Evolutionary conservation across 2,113 vertebrate species (phyloP), one percentile per base, ranked within the genome.

Genomic region (Myodes glareolus): DNA sequence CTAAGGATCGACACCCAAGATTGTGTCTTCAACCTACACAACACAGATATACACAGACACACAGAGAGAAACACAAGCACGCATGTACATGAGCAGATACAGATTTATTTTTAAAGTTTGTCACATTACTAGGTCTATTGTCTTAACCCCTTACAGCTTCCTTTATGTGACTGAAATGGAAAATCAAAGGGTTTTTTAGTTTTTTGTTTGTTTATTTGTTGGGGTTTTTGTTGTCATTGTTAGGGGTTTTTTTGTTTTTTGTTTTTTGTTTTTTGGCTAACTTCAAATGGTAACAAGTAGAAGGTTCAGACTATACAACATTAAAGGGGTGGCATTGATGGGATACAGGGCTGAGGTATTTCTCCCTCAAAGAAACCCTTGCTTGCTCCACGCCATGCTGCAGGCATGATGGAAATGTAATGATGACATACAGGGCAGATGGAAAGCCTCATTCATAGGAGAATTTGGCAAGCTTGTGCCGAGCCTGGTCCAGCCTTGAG

Each of bases 401-500:
- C 31, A 36, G 21, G n/a, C n/a, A n/a, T n/a, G n/a, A n/a, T n/a
- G n/a, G n/a, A n/a, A n/a, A n/a, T n/a, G n/a, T n/a, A n/a, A n/a
- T n/a, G n/a, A n/a, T n/a, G n/a, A 58, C 36, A 58, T n/a, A 11
- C 23, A 84, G n/a, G n/a, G 36, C 55, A 63, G n/a, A n/a, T 19
- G 42, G 42, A 45, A 85, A n/a, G 45, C 81, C 39, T 1, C 10
- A 1, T 61, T 75, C 92, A 0, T 0, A 8, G 0, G 80, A 81
- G 86, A 99, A 99, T 9, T 96, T 95, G 85, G 97, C 96, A 25
- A 99, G 95, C 86, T 97, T 97, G 31, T 80, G 67, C 2, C 89
- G 98, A 8, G 99, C 99, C 96, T 98, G 93, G 45, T n/a, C 80
- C 88, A 99, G 98, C 9, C 99, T 98, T 0, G 95, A 61, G 2